A percentile compares a stretch with the other conserved stretches of the same genome.
Conservation (phyloP, 2,797 vertebrate genomes). For the Thripadectes ignobilis region DNA sequence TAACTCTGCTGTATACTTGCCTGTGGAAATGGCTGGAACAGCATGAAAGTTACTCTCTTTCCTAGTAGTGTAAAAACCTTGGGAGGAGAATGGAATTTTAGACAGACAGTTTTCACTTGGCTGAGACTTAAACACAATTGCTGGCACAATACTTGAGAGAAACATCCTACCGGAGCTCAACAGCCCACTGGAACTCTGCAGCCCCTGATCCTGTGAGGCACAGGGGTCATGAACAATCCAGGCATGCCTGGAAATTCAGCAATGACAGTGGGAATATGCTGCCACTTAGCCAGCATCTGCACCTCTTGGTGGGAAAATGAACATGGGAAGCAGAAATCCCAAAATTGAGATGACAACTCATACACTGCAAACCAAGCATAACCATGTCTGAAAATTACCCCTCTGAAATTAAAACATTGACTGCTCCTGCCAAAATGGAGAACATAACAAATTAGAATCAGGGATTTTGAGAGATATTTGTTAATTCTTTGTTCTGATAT, state of each 20-base stretch:
- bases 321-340: neutral
- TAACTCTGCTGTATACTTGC: neutral
- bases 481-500: neutral
- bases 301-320: neutral
- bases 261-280: neutral
- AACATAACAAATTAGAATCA: neutral
- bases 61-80: neutral
- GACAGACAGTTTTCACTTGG: neutral
- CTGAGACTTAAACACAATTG: neutral
- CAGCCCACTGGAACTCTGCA: neutral
- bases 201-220: neutral
- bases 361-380: neutral
- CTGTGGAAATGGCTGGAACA: neutral
- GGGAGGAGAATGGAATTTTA: neutral
- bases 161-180: neutral
- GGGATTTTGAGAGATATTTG: neutral
- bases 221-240: neutral
- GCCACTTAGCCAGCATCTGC: neutral
- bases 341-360: neutral
- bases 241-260: conserved; percentile 23
- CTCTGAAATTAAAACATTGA: neutral
- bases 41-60: neutral
- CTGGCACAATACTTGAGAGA: neutral
- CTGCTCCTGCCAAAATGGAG: neutral
- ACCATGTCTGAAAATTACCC: neutral